Evolutionary conservation across 2,113 vertebrate genomes (phyloP).

Genomic region (Donacobius atricapilla): DNA sequence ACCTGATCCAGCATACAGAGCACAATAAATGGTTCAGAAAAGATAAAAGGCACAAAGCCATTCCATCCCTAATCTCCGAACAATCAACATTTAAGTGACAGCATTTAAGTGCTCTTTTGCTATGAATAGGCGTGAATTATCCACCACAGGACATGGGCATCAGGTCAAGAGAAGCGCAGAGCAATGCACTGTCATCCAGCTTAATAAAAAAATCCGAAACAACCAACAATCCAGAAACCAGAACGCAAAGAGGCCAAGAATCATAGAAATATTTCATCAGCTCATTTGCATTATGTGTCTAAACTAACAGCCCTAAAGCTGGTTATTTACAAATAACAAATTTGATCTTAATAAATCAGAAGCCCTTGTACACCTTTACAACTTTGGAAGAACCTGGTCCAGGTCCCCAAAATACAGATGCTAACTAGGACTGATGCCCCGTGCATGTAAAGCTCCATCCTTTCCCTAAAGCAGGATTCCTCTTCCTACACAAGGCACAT

Average conservation of each 20-base stretch:
- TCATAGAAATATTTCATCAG: background rate
- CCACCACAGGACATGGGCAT: background rate
- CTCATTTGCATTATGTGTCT: background rate
- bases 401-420: background rate
- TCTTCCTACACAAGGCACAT: rapidly evolving
- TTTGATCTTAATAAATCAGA: background rate
- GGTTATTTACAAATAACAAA: background rate
- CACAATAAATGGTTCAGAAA: conserved; percentile 13
- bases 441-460: rapidly evolving
- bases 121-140: conserved; percentile 19
- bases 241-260: background rate
- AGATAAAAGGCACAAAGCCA: conserved; percentile 40
- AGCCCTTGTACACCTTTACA: background rate
- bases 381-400: background rate
- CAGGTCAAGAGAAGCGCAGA: background rate
- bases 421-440: background rate
- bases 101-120: conserved; percentile 15
- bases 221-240: background rate
- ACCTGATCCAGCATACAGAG: conserved; percentile 11
- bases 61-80: conserved; percentile 17
- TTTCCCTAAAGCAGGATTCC: background rate
- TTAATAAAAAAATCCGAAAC: background rate
- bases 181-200: background rate
- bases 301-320: background rate
- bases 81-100: conserved; percentile 42